Conservation (phyloP, 2,113 vertebrate species). For the Brienomyrus longianalis region DNA sequence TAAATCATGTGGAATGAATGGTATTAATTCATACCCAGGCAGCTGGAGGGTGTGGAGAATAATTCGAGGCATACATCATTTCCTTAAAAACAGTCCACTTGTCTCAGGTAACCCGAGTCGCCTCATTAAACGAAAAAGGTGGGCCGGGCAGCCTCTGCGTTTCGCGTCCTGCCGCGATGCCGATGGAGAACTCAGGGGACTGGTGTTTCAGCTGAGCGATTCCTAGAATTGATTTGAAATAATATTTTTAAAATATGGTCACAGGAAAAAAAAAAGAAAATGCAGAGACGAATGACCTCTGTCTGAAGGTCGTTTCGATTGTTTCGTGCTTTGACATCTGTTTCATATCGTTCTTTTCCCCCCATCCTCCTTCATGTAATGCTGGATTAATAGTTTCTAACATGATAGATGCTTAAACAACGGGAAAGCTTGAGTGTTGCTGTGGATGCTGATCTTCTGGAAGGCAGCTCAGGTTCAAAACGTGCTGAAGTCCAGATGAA, state of each 20-base stretch:
- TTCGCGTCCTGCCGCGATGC: background rate
- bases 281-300: background rate
- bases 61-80: slow-evolving; percentile 41
- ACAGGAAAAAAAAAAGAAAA: background rate
- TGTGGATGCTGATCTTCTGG: background rate
- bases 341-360: slow-evolving; percentile 20
- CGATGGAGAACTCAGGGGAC: background rate
- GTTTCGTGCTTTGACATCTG: slow-evolving; percentile 25
- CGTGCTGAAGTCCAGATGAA: background rate
- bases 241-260: background rate
- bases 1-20: slow-evolving; percentile 46
- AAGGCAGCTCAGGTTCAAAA: background rate
- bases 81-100: slow-evolving; percentile 14
- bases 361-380: background rate
- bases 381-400: slow-evolving; percentile 18
- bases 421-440: background rate
- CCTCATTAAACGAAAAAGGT: slow-evolving; percentile 7
- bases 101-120: slow-evolving; percentile 16
- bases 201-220: background rate
- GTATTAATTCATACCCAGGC: slow-evolving; percentile 39
- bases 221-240: background rate
- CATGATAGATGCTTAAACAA: slow-evolving; percentile 8
- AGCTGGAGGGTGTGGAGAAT: slow-evolving; percentile 37
- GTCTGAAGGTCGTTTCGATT: background rate
- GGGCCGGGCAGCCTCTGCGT: background rate